These are phyloP conservation scores for Pandemis heparana DNA, from an alignment of 2,888 invertebrate genomes.

Conservation along the genomic window DNA sequence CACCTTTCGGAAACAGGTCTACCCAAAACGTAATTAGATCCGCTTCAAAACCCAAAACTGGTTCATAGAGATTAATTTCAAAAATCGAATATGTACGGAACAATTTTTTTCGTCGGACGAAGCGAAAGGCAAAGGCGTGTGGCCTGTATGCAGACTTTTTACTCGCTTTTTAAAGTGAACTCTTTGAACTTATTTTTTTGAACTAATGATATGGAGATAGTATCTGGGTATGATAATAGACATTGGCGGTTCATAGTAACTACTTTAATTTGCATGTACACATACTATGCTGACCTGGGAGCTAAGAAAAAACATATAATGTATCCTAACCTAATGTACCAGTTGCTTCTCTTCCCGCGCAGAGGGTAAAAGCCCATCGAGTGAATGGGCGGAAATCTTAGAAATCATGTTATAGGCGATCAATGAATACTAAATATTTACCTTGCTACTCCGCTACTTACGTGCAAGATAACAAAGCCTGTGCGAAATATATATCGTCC, in stretches of 20 bases:
- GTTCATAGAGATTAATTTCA: conserved; percentile 4
- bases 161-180: not conserved
- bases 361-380: too few species aligned
- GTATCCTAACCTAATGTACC: too few species aligned
- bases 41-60: not conserved
- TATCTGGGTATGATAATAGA: not conserved
- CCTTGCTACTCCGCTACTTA: too few species aligned
- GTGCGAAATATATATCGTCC: too few species aligned
- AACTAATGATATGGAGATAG: not conserved
- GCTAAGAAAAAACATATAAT: too few species aligned
- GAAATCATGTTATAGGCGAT: too few species aligned
- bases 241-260: not conserved
- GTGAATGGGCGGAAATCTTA: too few species aligned
- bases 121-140: not conserved
- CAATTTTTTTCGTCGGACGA: not conserved
- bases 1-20: not conserved
- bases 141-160: conserved; percentile 6
- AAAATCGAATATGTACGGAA: not conserved
- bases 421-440: too few species aligned
- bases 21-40: not conserved
- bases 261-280: not conserved
- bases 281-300: too few species aligned
- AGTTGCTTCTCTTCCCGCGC: too few species aligned
- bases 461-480: too few species aligned
- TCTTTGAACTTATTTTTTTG: not conserved